A percentile compares a stretch with the other conserved stretches of the same genome.
Evolutionary conservation across 2,113 vertebrate genomes (phyloP).

Genomic region (Fregetta grallaria): DNA sequence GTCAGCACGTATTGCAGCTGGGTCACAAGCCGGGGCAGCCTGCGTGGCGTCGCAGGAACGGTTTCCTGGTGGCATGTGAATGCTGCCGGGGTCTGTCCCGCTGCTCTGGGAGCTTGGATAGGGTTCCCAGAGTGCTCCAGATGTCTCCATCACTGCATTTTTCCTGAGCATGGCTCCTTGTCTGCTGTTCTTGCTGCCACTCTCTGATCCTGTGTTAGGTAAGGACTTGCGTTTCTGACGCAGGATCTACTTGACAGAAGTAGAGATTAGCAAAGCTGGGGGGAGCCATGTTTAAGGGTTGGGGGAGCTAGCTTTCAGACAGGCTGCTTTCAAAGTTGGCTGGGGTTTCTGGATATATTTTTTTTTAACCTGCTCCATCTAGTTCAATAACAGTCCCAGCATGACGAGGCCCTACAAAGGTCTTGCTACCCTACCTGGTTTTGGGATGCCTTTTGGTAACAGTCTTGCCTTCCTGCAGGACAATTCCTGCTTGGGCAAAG

Average conservation of each 20-base stretch:
- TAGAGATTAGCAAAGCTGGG: background rate
- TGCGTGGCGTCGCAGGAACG: background rate
- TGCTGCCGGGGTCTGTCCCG: background rate
- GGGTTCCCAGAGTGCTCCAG: background rate
- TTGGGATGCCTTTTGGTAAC: background rate
- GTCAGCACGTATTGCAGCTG: background rate
- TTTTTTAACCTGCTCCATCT: background rate
- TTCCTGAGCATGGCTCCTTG: background rate
- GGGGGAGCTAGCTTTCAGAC: background rate
- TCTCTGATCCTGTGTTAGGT: background rate
- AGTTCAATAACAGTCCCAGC: background rate
- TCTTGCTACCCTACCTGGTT: background rate
- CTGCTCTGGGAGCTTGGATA: rapidly evolving
- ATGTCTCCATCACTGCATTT: background rate
- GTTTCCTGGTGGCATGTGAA: background rate
- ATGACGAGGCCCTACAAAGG: background rate
- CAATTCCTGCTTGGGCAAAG: background rate
- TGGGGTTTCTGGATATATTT: background rate
- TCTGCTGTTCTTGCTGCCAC: background rate
- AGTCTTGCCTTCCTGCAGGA: background rate
- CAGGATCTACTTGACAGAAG: background rate
- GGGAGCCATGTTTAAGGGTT: background rate
- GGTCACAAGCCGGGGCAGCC: background rate
- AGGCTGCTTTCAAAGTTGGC: too few species aligned
- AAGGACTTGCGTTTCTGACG: background rate